Base-by-base conservation (phyloP, 1,140 invertebrate species). In the Sesamia nonagrioides region DNA sequence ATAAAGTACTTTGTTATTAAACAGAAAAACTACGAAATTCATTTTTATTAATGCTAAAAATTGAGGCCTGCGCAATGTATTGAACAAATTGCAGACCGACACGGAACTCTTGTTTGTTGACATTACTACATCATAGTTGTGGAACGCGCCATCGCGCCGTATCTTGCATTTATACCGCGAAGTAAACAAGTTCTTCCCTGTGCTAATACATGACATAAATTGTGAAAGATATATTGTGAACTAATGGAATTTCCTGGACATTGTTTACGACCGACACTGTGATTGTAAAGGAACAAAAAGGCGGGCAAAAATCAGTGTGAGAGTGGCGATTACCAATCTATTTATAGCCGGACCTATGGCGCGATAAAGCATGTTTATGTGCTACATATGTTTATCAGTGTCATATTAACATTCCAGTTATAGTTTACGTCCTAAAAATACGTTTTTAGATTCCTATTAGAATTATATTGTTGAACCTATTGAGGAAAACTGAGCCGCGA, bases 51-150 rank as follows among this genome's bases (percentile, higher is more conserved):
- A 50, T 72, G 21, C 66, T 81, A 85, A 82, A 82, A 35, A 35
- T 37, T 35, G n/a, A 17, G 42, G 27, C 56, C 80, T 76, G 61
- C 80, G 56, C 86, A 85, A 81, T 84, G 84, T 76, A 81, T 79
- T 83, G 48, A 58, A 40, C 71, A 82, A 86, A 87, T 83, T 74
- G 82, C 82, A n/a, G 15, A 84, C 77, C 78, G 82, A 74, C 82
- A 68, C 87, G 85, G 82, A 84, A 77, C 82, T 85, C 80, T 91
- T 93, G 90, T 94, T 94, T 94, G 92, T 94, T 94, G 93, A 94
- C 93, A 94, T 90, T 89, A 87, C 86, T 89, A 90, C 89, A 88
- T 91, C 87, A 90, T 86, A 91, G 90, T 90, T 86, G 86, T 85
- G 82, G 84, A 78, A 79, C 88, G 88, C 88, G 87, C 87, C 89